Evolutionary conservation across 2,888 invertebrate genomes (phyloP).

Genomic region (Orchestes rusci): DNA sequence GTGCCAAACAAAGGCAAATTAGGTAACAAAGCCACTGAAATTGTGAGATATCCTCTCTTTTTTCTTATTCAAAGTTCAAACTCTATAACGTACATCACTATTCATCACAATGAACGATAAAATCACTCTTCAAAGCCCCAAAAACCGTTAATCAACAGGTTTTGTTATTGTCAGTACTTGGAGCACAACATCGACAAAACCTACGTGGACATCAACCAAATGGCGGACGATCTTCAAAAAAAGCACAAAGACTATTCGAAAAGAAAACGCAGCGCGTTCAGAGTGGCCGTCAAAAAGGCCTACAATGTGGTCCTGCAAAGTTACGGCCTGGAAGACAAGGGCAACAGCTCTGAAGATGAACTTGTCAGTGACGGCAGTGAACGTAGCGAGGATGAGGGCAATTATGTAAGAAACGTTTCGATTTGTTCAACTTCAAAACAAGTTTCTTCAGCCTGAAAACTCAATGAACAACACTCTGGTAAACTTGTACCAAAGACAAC

Average conservation of each 20-base stretch:
- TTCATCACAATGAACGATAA: too few species aligned
- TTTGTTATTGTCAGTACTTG: conserved; percentile 54
- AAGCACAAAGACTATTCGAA: conserved; percentile 71
- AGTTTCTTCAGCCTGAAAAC: conserved; percentile 16
- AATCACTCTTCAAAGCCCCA: too few species aligned
- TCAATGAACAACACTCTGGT: conserved; percentile 43
- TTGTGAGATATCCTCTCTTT: too few species aligned
- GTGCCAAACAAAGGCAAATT: too few species aligned
- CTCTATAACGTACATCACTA: too few species aligned
- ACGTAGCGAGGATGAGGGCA: conserved; percentile 10
- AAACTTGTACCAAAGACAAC: conserved; percentile 45
- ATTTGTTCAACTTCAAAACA: conserved; percentile 3
- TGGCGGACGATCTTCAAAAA: conserved; percentile 73
- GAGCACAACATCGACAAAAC: conserved; percentile 74
- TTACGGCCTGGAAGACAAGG: conserved; percentile 52
- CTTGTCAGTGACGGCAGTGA: conserved; percentile 34
- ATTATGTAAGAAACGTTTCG: conserved; percentile 15
- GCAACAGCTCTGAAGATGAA: conserved; percentile 49
- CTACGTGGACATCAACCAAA: conserved; percentile 73
- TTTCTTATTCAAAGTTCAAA: too few species aligned
- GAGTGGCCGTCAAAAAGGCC: conserved; percentile 68
- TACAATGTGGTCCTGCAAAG: conserved; percentile 66
- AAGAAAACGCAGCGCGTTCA: conserved; percentile 74
- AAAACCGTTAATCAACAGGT: too few species aligned
- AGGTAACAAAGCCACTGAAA: too few species aligned